Base-by-base conservation (phyloP, 2,797 vertebrate species). In the Spheniscus humboldti region DNA sequence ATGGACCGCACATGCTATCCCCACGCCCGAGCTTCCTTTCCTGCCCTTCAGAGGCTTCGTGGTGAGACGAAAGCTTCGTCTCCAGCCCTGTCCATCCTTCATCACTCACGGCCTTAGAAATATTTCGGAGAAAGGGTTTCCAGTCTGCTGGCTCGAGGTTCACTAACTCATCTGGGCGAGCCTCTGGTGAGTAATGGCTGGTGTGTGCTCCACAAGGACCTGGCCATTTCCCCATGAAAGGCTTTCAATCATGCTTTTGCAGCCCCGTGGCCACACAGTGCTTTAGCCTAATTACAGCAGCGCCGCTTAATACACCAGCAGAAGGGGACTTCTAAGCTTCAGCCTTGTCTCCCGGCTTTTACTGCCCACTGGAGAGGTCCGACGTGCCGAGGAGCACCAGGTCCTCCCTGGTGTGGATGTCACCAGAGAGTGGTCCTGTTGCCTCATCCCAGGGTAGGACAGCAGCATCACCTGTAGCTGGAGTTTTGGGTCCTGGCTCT, bases 301-400 rank as follows among this genome's bases (percentile, higher is more conserved):
- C 2, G 0, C 80, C 30, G 59, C 57, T 86, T 82, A 63, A 94
- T 53, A 3, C 45, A 11, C 30, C 25, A 25, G 80, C 53, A 56
- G 55, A 41, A 76, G 13, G 59, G 50, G 31, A 64, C 13, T 55
- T 19, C 0, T 0, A 10, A 50, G 43, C 35, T 50, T n/a, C 0
- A 1, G 3, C 13, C 0, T 0, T 3, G 0, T 45, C 85, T 64
- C 39, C 6, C 0, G 0, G 37, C 17, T 90, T 39, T 41, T 9
- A 2, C 25, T 74, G 60, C 60, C n/a, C 43, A 1, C 18, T 0
- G 1, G 45, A 72, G n/a, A 84, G 56, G 25, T 45, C 45, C 88
- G 86, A 60, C 1, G 7, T 84, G 55, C 72, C 5, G 4, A 43
- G 95, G 75, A 95, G 64, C 77, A 39, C 13, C 57, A 39, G 20